Percentiles rank a stretch among this genome's conserved stretches.
phyloP scores from a whole-genome alignment of 2,113 vertebrate species.

The Oryzias javanicus region DNA sequence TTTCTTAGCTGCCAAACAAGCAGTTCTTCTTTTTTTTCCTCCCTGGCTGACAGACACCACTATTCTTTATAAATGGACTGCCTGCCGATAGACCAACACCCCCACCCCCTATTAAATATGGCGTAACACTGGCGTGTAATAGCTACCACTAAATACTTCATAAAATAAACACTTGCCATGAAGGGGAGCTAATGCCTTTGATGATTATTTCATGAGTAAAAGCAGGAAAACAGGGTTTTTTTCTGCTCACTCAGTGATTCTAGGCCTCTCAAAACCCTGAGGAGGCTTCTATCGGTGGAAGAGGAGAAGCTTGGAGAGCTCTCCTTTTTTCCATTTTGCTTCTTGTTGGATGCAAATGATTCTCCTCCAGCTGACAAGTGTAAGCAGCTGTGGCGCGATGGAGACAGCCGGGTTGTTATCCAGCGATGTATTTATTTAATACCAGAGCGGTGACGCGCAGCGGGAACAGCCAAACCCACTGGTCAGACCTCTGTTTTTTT shows the following conservation, averaged over 20 bases:
- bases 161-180: slow-evolving; percentile 52
- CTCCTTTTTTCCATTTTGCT: slow-evolving; percentile 33
- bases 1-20: slow-evolving; percentile 3
- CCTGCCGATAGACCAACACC: slow-evolving; percentile 25
- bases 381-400: slow-evolving; percentile 36
- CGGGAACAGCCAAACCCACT: background rate
- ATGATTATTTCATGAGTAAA: slow-evolving; percentile 66
- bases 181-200: slow-evolving; percentile 62
- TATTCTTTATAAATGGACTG: slow-evolving; percentile 33
- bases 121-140: slow-evolving; percentile 42
- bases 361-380: slow-evolving; percentile 49
- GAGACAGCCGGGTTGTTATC: slow-evolving; percentile 49
- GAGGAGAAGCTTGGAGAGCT: slow-evolving; percentile 37
- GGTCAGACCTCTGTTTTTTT: background rate
- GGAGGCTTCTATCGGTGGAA: slow-evolving; percentile 42
- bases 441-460: slow-evolving; percentile 45
- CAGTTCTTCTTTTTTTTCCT: slow-evolving; percentile 26
- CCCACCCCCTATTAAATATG: slow-evolving; percentile 37
- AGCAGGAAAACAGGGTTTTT: slow-evolving; percentile 43
- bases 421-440: slow-evolving; percentile 55
- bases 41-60: slow-evolving; percentile 13
- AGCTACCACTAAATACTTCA: slow-evolving; percentile 50
- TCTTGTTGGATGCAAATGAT: slow-evolving; percentile 52
- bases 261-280: slow-evolving; percentile 32
- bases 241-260: slow-evolving; percentile 34